A percentile compares a stretch with the other conserved stretches of the same genome.
phyloP scores from a whole-genome alignment of 2,888 invertebrate genomes.

The Coelopa pilipes region DNA sequence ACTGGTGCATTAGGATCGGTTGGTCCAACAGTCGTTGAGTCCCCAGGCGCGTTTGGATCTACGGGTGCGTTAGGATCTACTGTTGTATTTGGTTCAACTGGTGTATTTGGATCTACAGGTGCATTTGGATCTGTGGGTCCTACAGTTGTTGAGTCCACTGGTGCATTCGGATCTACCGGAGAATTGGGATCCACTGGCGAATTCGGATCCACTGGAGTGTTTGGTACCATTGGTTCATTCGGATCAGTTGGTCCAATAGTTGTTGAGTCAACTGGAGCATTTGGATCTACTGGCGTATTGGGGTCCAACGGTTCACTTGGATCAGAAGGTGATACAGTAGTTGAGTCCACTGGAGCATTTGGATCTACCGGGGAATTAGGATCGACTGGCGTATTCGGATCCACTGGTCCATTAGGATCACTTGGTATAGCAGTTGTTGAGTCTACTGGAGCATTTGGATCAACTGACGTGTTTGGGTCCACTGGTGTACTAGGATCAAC shows the following conservation, averaged over 20 bases:
- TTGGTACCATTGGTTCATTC: constrained; percentile 32
- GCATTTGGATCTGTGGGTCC: constrained; percentile 30
- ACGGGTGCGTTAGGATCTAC: constrained; percentile 30
- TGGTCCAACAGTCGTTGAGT: constrained; percentile 18
- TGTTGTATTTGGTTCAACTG: constrained; percentile 36
- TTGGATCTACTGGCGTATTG: constrained; percentile 32
- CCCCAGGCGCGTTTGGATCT: constrained; percentile 34
- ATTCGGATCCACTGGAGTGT: constrained; percentile 34
- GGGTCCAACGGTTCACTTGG: constrained; percentile 30
- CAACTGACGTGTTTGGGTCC: constrained; percentile 40
- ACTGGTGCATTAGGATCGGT: constrained; percentile 19
- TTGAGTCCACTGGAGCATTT: constrained; percentile 24
- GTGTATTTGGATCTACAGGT: constrained; percentile 30
- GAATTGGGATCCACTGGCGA: constrained; percentile 29
- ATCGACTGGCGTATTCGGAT: constrained; percentile 37
- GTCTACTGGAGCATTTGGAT: constrained; percentile 35
- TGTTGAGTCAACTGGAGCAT: constrained; percentile 34
- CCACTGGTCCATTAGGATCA: constrained; percentile 34
- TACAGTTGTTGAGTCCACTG: constrained; percentile 25
- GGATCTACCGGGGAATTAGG: constrained; percentile 32
- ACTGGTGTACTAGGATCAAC: constrained; percentile 32
- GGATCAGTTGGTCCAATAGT: constrained; percentile 38
- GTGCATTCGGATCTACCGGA: constrained; percentile 23
- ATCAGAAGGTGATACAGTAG: constrained; percentile 21
- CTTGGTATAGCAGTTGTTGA: constrained; percentile 33